These are phyloP conservation scores for Drosophila anomelani DNA, from an alignment of 2,888 invertebrate genomes.

Conservation along the genomic window DNA sequence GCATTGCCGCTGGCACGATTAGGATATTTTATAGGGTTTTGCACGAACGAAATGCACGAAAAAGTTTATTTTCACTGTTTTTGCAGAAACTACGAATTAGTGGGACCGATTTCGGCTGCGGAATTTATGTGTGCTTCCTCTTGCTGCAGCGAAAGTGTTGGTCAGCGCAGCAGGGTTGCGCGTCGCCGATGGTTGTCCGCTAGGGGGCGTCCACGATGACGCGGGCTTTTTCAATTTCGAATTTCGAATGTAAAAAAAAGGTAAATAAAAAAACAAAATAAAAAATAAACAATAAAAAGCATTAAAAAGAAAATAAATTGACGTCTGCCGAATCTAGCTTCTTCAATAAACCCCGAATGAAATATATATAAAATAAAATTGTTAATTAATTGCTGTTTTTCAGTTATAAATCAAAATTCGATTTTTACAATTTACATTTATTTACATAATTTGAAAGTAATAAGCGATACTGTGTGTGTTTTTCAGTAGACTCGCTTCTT, in stretches of 20 bases:
- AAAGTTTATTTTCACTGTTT: constrained; percentile 44
- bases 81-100: constrained; percentile 34
- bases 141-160: constrained; percentile 5
- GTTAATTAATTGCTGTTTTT: too few species aligned
- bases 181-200: not conserved
- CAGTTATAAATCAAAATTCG: not conserved
- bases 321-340: too few species aligned
- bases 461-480: too few species aligned
- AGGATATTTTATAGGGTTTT: constrained; percentile 18
- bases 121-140: constrained; percentile 6
- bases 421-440: not conserved
- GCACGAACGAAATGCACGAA: constrained; percentile 33
- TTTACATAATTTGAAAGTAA: constrained; percentile 2
- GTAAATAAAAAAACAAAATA: too few species aligned
- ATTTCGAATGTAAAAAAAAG: not conserved
- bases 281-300: too few species aligned
- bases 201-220: not conserved
- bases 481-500: constrained; percentile 73
- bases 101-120: constrained; percentile 17
- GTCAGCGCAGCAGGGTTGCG: not conserved
- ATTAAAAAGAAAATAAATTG: too few species aligned
- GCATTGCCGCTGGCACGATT: constrained; percentile 11
- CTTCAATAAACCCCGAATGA: too few species aligned
- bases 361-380: too few species aligned
- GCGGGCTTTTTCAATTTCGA: not conserved